Evolutionary conservation across 2,888 invertebrate genomes (phyloP).

Genomic region (Drosophila subquinaria): DNA sequence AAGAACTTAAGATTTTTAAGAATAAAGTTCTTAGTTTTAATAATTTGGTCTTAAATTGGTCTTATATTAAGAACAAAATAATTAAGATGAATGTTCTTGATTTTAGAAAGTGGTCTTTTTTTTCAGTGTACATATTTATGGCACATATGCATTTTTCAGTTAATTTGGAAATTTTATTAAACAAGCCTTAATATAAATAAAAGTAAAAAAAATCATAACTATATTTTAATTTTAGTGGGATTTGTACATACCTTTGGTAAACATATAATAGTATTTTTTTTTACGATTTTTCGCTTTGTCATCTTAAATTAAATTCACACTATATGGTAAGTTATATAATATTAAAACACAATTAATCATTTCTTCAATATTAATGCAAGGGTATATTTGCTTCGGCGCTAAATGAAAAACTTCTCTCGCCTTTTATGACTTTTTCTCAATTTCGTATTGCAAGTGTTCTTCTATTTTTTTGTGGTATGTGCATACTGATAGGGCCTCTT

Average conservation of each 20-base stretch:
- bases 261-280: neutral
- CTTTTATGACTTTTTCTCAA: constrained; percentile 6
- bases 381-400: constrained; percentile 20
- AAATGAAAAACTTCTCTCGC: neutral
- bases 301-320: neutral
- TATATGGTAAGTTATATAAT: neutral
- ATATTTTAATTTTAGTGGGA: no score
- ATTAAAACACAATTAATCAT: neutral
- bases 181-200: neutral
- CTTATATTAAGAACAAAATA: no score
- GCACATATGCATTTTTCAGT: neutral
- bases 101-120: no score
- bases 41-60: no score
- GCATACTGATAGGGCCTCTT: constrained; percentile 42
- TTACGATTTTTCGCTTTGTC: neutral
- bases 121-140: no score
- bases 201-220: no score
- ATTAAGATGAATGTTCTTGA: no score
- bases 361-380: constrained; percentile 1
- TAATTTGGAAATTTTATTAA: neutral
- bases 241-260: no score
- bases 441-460: neutral
- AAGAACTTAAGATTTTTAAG: no score
- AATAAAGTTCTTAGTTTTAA: no score
- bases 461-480: constrained; percentile 10